Evolutionary conservation across 2,888 invertebrate species (phyloP).

Genomic region (Torymus aiolomorphi): DNA sequence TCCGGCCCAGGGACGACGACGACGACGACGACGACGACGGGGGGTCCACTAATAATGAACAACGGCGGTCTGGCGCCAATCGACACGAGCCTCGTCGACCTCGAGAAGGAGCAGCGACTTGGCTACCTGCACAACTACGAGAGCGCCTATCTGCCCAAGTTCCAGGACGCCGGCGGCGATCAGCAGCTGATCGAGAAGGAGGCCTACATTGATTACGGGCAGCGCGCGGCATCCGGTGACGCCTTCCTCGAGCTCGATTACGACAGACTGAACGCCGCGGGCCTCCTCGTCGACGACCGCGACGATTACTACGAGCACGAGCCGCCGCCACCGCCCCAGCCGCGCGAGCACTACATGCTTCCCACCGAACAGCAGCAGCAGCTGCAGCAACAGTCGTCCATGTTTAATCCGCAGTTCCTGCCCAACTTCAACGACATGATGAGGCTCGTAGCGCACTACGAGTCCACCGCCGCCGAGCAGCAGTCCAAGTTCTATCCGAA

Average conservation of each 20-base stretch:
- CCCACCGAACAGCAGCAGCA: constrained; percentile 59
- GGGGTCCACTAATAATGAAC: background rate
- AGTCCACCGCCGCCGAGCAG: constrained; percentile 43
- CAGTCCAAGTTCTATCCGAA: constrained; percentile 45
- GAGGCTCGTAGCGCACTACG: constrained; percentile 65
- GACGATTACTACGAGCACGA: constrained; percentile 59
- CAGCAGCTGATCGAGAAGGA: constrained; percentile 41
- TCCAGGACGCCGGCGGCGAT: constrained; percentile 30
- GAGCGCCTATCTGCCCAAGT: constrained; percentile 49
- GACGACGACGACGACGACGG: no score
- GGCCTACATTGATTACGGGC: constrained; percentile 32
- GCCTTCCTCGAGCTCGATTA: constrained; percentile 51
- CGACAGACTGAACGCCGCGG: constrained; percentile 37
- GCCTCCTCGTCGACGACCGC: constrained; percentile 38
- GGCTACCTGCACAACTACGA: constrained; percentile 55
- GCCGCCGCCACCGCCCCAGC: constrained; percentile 36
- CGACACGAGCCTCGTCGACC: constrained; percentile 43
- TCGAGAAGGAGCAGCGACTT: constrained; percentile 48
- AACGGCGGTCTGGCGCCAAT: constrained; percentile 13
- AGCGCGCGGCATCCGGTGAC: constrained; percentile 3
- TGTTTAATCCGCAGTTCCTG: constrained; percentile 72
- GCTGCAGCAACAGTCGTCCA: constrained; percentile 61
- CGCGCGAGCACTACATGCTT: constrained; percentile 66
- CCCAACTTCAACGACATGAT: constrained; percentile 73
- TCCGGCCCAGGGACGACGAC: no score